phyloP scores from a whole-genome alignment of 2,888 invertebrate species.

The Auanema freiburgensis region DNA sequence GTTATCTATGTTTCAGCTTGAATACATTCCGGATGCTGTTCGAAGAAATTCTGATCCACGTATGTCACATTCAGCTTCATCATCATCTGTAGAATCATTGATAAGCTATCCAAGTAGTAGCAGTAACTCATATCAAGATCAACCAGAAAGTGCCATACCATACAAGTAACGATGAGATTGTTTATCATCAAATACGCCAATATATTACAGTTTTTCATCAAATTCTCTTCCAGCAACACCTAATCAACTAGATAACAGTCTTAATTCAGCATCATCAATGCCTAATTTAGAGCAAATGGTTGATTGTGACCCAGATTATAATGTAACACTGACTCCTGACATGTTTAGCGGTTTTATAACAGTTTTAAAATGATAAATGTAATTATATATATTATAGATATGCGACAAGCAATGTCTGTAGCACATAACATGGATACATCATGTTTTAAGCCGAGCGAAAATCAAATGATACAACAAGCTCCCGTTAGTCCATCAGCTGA shows the following conservation, averaged over 20 bases:
- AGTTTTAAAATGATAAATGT: neutral
- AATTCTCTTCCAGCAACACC: slow-evolving; percentile 43
- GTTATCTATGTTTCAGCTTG: neutral
- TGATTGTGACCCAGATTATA: slow-evolving; percentile 60
- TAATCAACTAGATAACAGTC: slow-evolving; percentile 32
- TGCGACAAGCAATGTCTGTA: slow-evolving; percentile 42
- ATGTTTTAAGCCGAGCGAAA: slow-evolving; percentile 1
- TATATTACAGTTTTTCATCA: slow-evolving; percentile 39
- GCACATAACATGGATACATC: slow-evolving; percentile 16
- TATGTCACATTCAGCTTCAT: slow-evolving; percentile 40
- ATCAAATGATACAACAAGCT: slow-evolving; percentile 11
- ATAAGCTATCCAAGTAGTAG: slow-evolving; percentile 27
- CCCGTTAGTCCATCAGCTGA: slow-evolving; percentile 32
- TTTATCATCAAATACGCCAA: neutral
- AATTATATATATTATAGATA: slow-evolving; percentile 22
- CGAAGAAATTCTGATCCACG: slow-evolving; percentile 35
- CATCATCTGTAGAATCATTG: slow-evolving; percentile 35
- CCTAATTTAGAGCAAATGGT: slow-evolving; percentile 45
- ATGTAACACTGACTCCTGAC: slow-evolving; percentile 59
- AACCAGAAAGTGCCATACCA: slow-evolving; percentile 8
- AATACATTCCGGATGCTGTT: neutral
- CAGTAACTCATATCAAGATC: slow-evolving; percentile 28
- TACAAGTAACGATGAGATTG: slow-evolving; percentile 14
- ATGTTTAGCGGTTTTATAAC: slow-evolving; percentile 44
- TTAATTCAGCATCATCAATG: slow-evolving; percentile 42